Conservation (phyloP, 2,113 vertebrate genomes). For the Scopus umbretta region DNA sequence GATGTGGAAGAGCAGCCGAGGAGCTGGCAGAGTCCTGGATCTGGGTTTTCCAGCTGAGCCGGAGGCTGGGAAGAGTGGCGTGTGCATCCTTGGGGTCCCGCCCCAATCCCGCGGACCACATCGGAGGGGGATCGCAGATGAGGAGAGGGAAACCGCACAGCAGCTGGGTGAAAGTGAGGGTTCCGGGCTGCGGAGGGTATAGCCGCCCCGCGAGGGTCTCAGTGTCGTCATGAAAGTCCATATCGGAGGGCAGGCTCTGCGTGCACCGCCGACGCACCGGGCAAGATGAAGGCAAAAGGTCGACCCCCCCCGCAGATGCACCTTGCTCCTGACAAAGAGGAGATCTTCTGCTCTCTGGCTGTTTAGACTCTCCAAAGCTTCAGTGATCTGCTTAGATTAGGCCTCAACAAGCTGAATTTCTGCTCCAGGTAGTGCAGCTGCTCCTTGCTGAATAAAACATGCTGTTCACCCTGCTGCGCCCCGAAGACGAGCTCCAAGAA, state of each 20-base stretch:
- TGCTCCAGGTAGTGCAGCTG: slow-evolving; percentile 63
- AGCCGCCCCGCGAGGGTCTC: fast-evolving
- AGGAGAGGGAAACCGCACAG: neutral
- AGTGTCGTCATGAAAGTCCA: fast-evolving
- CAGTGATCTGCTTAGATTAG: slow-evolving; percentile 28
- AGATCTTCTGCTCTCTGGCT: neutral
- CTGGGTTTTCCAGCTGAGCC: fast-evolving
- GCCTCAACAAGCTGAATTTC: slow-evolving; percentile 53
- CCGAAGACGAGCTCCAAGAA: slow-evolving; percentile 46
- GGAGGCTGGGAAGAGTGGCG: neutral
- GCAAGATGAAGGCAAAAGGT: fast-evolving
- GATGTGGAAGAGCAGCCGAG: neutral
- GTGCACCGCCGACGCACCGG: fast-evolving
- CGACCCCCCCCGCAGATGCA: neutral
- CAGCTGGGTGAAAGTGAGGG: fast-evolving
- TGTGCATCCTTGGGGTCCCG: fast-evolving
- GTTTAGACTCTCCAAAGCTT: neutral
- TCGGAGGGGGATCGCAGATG: fast-evolving
- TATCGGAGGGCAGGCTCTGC: neutral
- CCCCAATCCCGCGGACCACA: fast-evolving
- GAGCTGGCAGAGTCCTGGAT: neutral
- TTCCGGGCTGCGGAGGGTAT: fast-evolving
- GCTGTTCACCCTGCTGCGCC: neutral
- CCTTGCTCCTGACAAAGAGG: neutral
- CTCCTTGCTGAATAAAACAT: slow-evolving; percentile 69